phyloP scores from a whole-genome alignment of 1,140 invertebrate species.

The Portunus trituberculatus region DNA sequence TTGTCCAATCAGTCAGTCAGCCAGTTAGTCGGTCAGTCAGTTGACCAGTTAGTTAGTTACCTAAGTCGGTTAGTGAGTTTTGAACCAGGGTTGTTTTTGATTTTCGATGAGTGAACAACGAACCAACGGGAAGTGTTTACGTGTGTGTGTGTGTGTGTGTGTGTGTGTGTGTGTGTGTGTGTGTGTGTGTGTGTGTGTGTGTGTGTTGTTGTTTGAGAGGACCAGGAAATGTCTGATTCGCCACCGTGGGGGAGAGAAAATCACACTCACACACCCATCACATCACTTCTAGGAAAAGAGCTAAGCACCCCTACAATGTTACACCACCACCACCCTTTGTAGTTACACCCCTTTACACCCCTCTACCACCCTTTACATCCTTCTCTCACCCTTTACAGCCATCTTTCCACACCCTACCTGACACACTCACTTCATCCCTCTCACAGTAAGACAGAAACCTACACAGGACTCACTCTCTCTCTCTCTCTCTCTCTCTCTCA shows the following conservation, averaged over 20 bases:
- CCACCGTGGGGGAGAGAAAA: not conserved
- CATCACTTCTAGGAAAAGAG: not conserved
- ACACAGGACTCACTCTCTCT: not conserved
- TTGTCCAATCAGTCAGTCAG: not conserved
- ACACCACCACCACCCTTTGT: too few relatives aligned
- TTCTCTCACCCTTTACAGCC: not conserved
- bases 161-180: conserved; percentile 10
- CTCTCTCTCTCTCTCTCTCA: not conserved
- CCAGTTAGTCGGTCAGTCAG: not conserved
- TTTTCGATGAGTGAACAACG: too few relatives aligned
- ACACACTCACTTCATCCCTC: not conserved
- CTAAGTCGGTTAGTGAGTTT: not conserved
- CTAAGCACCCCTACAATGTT: not conserved
- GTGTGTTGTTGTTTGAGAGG: not conserved
- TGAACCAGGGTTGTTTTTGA: not conserved
- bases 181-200: conserved; percentile 11
- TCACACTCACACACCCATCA: not conserved
- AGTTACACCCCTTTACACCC: not conserved
- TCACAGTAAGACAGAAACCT: too few relatives aligned
- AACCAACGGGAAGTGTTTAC: too few relatives aligned
- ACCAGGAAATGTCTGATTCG: not conserved
- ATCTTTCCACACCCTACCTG: not conserved
- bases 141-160: too few relatives aligned
- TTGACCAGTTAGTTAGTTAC: not conserved
- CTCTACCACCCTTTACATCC: not conserved